These are phyloP conservation scores for Coregonus ussuriensis DNA, from an alignment of 2,797 vertebrate genomes.

Conservation along the genomic window DNA sequence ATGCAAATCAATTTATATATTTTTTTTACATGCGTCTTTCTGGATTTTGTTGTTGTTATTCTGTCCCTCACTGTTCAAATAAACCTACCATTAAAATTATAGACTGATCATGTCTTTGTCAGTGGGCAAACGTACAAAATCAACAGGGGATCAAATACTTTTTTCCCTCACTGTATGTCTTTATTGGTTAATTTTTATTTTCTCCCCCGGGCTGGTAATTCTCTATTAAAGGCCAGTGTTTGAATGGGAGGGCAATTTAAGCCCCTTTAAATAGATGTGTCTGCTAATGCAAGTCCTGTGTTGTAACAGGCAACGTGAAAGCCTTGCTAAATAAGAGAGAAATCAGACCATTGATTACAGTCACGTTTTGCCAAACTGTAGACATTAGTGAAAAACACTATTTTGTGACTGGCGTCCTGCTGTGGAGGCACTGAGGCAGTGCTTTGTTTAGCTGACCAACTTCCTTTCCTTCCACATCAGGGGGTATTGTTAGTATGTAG, in stretches of 20 bases:
- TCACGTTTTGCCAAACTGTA: neutral
- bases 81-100: too few relatives aligned
- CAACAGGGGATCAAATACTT: too few relatives aligned
- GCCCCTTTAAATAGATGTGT: slow-evolving; percentile 19
- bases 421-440: slow-evolving; percentile 8
- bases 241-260: slow-evolving; percentile 28
- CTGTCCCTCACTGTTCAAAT: too few relatives aligned
- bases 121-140: too few relatives aligned
- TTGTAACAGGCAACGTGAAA: slow-evolving; percentile 16
- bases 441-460: neutral
- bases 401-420: neutral
- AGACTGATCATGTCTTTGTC: too few relatives aligned
- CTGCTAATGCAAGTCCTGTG: slow-evolving; percentile 36
- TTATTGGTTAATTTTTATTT: slow-evolving; percentile 1
- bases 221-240: slow-evolving; percentile 14
- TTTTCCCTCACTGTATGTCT: slow-evolving; percentile 4
- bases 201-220: slow-evolving; percentile 17
- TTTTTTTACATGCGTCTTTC: too few relatives aligned
- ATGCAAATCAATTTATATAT: too few relatives aligned
- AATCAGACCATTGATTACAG: neutral
- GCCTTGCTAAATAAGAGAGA: slow-evolving; percentile 13
- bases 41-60: too few relatives aligned
- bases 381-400: neutral
- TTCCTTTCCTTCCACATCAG: neutral
- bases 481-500: slow-evolving; percentile 4